Base-by-base conservation (phyloP, 2,888 invertebrate species). In the Lomographa bimaculata region DNA sequence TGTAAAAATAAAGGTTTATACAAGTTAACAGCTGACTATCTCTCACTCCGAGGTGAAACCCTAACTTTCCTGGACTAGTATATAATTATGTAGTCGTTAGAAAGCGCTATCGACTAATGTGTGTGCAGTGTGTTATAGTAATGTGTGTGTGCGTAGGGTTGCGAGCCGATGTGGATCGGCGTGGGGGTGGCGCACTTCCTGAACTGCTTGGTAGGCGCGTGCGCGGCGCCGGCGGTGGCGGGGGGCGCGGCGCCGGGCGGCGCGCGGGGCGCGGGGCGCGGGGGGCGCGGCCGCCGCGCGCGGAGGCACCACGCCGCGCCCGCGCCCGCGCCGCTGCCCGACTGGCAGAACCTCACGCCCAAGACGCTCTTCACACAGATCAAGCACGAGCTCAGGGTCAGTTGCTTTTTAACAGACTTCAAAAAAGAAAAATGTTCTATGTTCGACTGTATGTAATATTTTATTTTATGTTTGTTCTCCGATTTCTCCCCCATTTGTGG, bases 121-220 rank as follows among this genome's bases (percentile, higher is more conserved):
- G n/a, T n/a, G n/a, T n/a, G n/a, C n/a, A n/a, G n/a, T n/a, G n/a
- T n/a, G n/a, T n/a, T n/a, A n/a, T n/a, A n/a, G n/a, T n/a, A n/a
- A n/a, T n/a, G n/a, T n/a, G n/a, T n/a, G n/a, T 9, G 2, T 7
- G 1, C 26, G 0, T 71, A 94, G 93, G 93, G 94, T 40, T 95
- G 96, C 34, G 98, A 98, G 76, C 91, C 96, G 70, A 96, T 98
- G 94, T 95, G 95, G 71, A 89, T 98, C 48, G 95, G 98, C 0
- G 92, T 95, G 1, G 98, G 97, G 1, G 94, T 98, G 35, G 95
- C 97, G 46, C 99, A 99, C 80, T 99, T 99, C 85, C 91, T 99
- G 46, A 99, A 98, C 85, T 99, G 99, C 71, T 92, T 98, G 69
- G 81, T 99, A 34, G 97, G 97, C 38, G 90, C 92, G 40, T 90